Evolutionary conservation across 1,140 invertebrate genomes (phyloP).

Genomic region (Zaprionus vittiger): DNA sequence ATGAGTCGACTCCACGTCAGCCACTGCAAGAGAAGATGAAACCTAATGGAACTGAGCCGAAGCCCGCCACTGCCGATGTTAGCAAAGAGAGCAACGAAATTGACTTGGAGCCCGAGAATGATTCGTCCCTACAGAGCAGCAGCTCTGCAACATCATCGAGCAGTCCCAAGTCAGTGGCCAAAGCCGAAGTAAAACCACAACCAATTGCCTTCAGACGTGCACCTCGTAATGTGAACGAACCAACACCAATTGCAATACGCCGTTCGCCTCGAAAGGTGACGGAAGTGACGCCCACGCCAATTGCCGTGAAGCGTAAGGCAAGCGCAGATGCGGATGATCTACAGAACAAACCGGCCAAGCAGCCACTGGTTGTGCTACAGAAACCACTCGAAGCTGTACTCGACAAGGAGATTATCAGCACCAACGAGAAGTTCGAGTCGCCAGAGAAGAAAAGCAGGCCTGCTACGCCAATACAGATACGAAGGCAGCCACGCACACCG

Average conservation of each 20-base stretch:
- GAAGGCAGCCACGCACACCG: conserved; percentile 71
- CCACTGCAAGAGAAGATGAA: conserved; percentile 60
- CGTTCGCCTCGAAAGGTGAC: conserved; percentile 52
- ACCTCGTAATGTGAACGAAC: conserved; percentile 51
- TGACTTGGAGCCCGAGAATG: conserved; percentile 61
- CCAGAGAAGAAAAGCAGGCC: conserved; percentile 73
- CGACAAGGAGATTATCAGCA: conserved; percentile 79
- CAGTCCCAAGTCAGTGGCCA: conserved; percentile 51
- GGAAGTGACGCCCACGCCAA: conserved; percentile 19
- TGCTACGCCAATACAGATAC: conserved; percentile 73
- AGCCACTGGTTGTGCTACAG: conserved; percentile 15
- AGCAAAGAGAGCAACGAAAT: conserved; percentile 27
- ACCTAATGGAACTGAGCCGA: conserved; percentile 16
- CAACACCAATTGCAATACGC: conserved; percentile 56
- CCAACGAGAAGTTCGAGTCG: conserved; percentile 81
- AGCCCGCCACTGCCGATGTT: not conserved
- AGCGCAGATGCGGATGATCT: conserved; percentile 29
- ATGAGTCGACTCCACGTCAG: conserved; percentile 42
- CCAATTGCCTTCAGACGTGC: conserved; percentile 60
- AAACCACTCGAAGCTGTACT: conserved; percentile 49
- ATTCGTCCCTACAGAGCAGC: conserved; percentile 63
- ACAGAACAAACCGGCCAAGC: conserved; percentile 37
- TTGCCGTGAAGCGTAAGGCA: conserved; percentile 50
- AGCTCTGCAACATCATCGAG: conserved; percentile 40
- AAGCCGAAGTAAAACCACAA: conserved; percentile 38